Evolutionary conservation across 2,888 invertebrate genomes (phyloP).

Genomic region (Stictocephala bisonia): DNA sequence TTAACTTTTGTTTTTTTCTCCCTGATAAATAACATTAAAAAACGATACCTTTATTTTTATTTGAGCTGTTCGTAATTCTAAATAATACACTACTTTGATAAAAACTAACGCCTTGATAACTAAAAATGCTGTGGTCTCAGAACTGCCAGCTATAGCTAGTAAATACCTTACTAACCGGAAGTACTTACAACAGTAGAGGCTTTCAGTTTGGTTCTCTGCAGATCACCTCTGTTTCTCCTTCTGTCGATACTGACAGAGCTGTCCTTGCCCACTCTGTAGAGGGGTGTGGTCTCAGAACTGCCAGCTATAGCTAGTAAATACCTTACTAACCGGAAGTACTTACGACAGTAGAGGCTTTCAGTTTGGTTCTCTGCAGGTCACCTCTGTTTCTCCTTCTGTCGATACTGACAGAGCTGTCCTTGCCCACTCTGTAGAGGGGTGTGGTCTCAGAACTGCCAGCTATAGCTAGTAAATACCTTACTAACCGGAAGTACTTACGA

Average conservation of each 20-base stretch:
- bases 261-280: conserved; percentile 14
- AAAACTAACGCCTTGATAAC: no score
- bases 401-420: not conserved
- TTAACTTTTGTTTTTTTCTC: not conserved
- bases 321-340: no score
- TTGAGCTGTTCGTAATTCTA: no score
- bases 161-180: not conserved
- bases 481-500: no score
- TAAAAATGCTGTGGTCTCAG: no score
- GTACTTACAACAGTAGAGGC: conserved; percentile 21
- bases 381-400: not conserved
- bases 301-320: no score
- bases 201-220: conserved; percentile 12
- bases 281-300: no score
- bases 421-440: conserved; percentile 6
- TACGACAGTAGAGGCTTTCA: conserved; percentile 19
- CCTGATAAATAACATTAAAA: not conserved
- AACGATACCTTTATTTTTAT: no score
- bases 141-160: not conserved
- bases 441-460: no score
- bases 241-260: not conserved
- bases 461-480: no score
- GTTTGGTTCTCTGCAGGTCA: conserved; percentile 15
- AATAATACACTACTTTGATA: no score
- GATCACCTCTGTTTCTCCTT: not conserved